These are phyloP conservation scores for Carapus acus DNA, from an alignment of 2,797 vertebrate species.

Conservation along the genomic window DNA sequence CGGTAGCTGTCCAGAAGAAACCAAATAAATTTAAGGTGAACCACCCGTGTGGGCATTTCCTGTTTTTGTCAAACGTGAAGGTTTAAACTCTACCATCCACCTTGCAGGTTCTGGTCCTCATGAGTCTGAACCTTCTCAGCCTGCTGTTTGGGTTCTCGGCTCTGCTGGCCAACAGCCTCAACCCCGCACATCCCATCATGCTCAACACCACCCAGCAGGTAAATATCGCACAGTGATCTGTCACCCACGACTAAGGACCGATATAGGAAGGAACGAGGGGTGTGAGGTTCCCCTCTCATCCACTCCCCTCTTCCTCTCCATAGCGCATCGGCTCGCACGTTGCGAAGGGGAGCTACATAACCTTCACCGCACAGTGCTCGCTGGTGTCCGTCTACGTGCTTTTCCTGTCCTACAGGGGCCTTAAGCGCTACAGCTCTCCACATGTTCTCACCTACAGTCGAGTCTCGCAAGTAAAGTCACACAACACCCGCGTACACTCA, in stretches of 20 bases:
- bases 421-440: constrained; percentile 57
- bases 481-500: neutral
- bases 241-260: too few relatives aligned
- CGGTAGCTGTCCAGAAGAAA: constrained; percentile 65
- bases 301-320: neutral
- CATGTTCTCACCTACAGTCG: constrained; percentile 54
- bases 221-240: too few relatives aligned
- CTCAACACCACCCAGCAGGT: constrained; percentile 62
- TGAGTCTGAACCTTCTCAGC: constrained; percentile 63
- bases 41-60: neutral
- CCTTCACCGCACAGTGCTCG: constrained; percentile 57
- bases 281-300: too few relatives aligned
- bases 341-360: constrained; percentile 57
- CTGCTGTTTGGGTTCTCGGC: constrained; percentile 63
- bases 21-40: constrained; percentile 64
- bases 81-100: constrained; percentile 8
- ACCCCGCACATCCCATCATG: constrained; percentile 9
- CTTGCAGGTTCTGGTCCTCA: constrained; percentile 62
- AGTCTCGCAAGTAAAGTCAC: constrained; percentile 52
- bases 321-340: constrained; percentile 60
- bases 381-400: constrained; percentile 62
- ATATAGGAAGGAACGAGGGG: too few relatives aligned
- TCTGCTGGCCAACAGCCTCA: constrained; percentile 57
- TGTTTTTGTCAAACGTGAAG: neutral
- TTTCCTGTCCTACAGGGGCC: constrained; percentile 72